phyloP scores from a whole-genome alignment of 53 echinoderm and acorn worm species.

The Henricia sp. region DNA sequence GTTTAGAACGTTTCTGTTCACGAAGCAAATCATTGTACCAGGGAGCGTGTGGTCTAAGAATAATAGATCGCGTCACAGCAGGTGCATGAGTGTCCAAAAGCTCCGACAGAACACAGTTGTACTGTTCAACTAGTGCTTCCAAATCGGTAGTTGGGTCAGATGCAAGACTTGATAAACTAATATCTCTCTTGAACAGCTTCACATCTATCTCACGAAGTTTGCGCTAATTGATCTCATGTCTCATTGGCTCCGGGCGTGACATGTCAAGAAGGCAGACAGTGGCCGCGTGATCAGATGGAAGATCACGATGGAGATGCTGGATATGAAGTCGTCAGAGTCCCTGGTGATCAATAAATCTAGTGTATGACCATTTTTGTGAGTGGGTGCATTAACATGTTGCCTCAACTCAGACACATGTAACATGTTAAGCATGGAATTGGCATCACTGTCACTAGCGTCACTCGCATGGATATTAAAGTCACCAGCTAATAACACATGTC shows the following conservation, averaged over 20 bases:
- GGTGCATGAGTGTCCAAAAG: slow-evolving; percentile 36
- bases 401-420: too few relatives aligned
- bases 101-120: slow-evolving; percentile 1
- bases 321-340: slow-evolving; percentile 27
- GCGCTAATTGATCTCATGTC: not conserved
- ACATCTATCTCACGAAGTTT: not conserved
- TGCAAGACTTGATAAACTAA: not conserved
- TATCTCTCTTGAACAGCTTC: not conserved
- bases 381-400: slow-evolving; percentile 43
- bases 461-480: slow-evolving; percentile 68
- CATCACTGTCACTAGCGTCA: slow-evolving; percentile 17
- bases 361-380: slow-evolving; percentile 61
- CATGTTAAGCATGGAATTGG: slow-evolving; percentile 42
- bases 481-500: slow-evolving; percentile 48
- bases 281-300: slow-evolving; percentile 48
- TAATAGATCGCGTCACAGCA: slow-evolving; percentile 15
- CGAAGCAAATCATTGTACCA: slow-evolving; percentile 21
- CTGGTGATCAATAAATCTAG: slow-evolving; percentile 59
- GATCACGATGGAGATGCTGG: slow-evolving; percentile 32
- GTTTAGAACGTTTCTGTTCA: not conserved
- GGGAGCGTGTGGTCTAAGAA: slow-evolving; percentile 43
- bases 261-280: slow-evolving; percentile 44
- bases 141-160: not conserved
- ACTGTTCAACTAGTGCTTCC: slow-evolving; percentile 20
- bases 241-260: slow-evolving; percentile 8